These are phyloP conservation scores for Drosophila phalerata DNA, from an alignment of 2,888 invertebrate genomes.

Conservation along the genomic window DNA sequence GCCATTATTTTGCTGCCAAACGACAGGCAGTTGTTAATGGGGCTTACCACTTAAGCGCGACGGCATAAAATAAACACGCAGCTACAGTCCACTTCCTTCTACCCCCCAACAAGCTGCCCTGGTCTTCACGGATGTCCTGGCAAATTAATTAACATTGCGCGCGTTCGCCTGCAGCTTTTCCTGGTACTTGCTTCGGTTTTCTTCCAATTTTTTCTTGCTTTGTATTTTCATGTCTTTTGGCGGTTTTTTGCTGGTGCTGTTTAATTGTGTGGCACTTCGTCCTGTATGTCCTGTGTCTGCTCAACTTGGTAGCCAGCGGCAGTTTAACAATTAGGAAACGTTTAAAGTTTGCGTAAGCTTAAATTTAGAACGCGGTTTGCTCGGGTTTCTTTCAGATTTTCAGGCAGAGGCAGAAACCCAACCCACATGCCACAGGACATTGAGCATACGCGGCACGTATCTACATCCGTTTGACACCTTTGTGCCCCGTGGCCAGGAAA, in stretches of 20 bases:
- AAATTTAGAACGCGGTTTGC: constrained; percentile 11
- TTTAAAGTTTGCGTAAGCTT: constrained; percentile 70
- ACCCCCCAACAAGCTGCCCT: not conserved
- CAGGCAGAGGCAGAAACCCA: constrained; percentile 24
- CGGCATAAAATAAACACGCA: constrained; percentile 80
- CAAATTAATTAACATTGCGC: constrained; percentile 82
- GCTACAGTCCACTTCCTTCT: constrained; percentile 31
- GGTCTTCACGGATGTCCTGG: constrained; percentile 73
- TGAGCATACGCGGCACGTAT: constrained; percentile 77
- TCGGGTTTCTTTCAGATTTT: constrained; percentile 39
- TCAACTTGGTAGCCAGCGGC: constrained; percentile 59
- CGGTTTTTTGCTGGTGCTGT: constrained; percentile 47
- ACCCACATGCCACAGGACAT: constrained; percentile 49
- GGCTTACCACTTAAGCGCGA: constrained; percentile 81
- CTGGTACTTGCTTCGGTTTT: constrained; percentile 16
- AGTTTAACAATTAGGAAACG: constrained; percentile 80
- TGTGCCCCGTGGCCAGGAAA: constrained; percentile 75
- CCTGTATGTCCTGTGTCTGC: constrained; percentile 18
- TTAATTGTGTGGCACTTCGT: constrained; percentile 67
- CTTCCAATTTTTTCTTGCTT: constrained; percentile 12
- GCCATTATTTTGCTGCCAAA: constrained; percentile 77
- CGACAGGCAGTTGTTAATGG: constrained; percentile 83
- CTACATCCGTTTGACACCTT: constrained; percentile 81
- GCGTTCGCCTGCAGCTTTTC: constrained; percentile 55
- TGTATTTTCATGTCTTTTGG: constrained; percentile 62